Evolutionary conservation across 2,888 invertebrate genomes (phyloP).

Genomic region (Papilio elwesi): DNA sequence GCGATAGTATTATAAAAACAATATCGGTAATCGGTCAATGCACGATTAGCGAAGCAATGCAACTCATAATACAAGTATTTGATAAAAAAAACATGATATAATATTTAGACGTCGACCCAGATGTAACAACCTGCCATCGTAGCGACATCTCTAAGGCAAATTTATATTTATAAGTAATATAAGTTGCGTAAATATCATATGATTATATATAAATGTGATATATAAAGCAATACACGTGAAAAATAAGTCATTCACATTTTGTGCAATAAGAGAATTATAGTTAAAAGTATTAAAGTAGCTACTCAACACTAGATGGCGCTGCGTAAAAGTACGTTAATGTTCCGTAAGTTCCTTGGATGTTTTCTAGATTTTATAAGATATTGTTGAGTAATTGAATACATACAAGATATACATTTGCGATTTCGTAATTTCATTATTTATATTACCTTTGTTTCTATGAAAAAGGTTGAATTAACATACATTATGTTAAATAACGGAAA

Average conservation of each 20-base stretch:
- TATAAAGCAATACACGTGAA: no score
- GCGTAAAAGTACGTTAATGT: neutral
- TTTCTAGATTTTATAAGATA: neutral
- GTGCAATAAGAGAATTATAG: neutral
- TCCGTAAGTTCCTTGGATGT: neutral
- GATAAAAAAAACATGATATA: constrained; percentile 37
- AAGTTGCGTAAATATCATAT: no score
- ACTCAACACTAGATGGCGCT: constrained; percentile 46
- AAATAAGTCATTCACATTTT: neutral
- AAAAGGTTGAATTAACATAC: neutral
- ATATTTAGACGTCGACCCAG: constrained; percentile 5
- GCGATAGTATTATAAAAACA: constrained; percentile 54
- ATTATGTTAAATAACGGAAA: neutral
- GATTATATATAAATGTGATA: no score
- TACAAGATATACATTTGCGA: neutral
- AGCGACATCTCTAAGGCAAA: constrained; percentile 64
- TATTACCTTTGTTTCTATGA: neutral
- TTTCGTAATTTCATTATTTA: neutral
- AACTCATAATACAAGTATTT: constrained; percentile 33
- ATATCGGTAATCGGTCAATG: constrained; percentile 62
- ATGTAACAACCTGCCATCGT: constrained; percentile 39
- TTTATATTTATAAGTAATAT: constrained; percentile 10
- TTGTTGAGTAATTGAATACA: neutral
- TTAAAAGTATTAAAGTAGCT: constrained; percentile 23
- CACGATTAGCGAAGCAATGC: constrained; percentile 64